Evolutionary conservation across 2,113 vertebrate genomes (phyloP).

Genomic region (Brachirus orientalis): DNA sequence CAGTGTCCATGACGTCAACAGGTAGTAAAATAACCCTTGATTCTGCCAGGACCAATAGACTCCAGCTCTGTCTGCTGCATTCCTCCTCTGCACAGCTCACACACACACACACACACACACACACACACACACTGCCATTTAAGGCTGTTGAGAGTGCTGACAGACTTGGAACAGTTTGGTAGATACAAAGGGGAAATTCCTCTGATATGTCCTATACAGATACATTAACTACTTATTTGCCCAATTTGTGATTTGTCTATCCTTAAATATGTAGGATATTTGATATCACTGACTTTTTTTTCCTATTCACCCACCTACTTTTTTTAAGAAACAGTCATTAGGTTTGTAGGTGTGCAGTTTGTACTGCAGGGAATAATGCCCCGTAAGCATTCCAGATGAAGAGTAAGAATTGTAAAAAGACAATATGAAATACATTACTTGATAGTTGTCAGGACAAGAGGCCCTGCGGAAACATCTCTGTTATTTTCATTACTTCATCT

Average conservation of each 20-base stretch:
- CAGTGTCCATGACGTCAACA: constrained; percentile 68
- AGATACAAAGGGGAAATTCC: constrained; percentile 37
- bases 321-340: not conserved
- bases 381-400: not conserved
- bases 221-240: constrained; percentile 34
- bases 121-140: constrained; percentile 75
- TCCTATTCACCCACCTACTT: not conserved
- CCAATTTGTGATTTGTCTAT: constrained; percentile 28
- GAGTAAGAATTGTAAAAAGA: not conserved
- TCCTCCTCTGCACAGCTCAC: constrained; percentile 57
- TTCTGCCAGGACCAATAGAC: constrained; percentile 74
- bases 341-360: constrained; percentile 10
- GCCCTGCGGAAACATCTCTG: not conserved
- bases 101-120: constrained; percentile 48
- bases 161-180: constrained; percentile 31
- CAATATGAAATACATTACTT: constrained; percentile 5
- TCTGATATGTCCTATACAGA: constrained; percentile 38
- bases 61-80: constrained; percentile 58
- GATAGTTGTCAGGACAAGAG: not conserved
- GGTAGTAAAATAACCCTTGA: constrained; percentile 71
- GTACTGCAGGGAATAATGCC: not conserved
- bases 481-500: constrained; percentile 9
- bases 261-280: constrained; percentile 6
- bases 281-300: constrained; percentile 1
- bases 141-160: constrained; percentile 70